These are phyloP conservation scores for Hypercompe scribonia DNA, from an alignment of 2,888 invertebrate species.

Conservation along the genomic window DNA sequence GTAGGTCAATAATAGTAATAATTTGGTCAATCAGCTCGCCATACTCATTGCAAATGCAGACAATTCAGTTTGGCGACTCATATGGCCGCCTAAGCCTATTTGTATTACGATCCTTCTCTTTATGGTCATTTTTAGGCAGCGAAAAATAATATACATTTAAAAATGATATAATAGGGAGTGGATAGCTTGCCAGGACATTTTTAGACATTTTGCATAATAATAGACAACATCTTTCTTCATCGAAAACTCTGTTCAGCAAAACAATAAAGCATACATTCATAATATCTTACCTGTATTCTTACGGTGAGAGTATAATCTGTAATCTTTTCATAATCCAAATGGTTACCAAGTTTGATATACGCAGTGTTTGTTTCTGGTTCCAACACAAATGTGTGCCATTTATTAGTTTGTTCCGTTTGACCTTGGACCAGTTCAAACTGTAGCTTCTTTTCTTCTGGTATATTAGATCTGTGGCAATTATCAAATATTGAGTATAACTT, in stretches of 20 bases:
- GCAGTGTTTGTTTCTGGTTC: slow-evolving; percentile 90
- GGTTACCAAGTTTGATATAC: slow-evolving; percentile 91
- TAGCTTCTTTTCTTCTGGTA: slow-evolving; percentile 90
- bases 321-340: slow-evolving; percentile 94
- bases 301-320: slow-evolving; percentile 94
- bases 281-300: slow-evolving; percentile 87
- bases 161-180: too few species aligned
- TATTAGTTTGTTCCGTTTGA: slow-evolving; percentile 94
- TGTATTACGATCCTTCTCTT: background rate
- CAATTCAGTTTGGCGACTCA: too few species aligned
- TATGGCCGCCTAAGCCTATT: too few species aligned
- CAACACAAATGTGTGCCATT: slow-evolving; percentile 91
- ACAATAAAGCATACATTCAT: background rate
- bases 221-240: background rate
- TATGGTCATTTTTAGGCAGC: background rate
- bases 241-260: background rate
- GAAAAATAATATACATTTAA: background rate
- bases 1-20: too few species aligned
- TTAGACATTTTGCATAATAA: background rate
- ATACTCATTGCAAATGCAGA: too few species aligned
- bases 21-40: too few species aligned
- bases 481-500: background rate
- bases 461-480: slow-evolving; percentile 88
- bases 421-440: slow-evolving; percentile 93
- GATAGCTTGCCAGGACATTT: too few species aligned